Base-by-base conservation (phyloP, 2,113 vertebrate species). In the Siniperca chuatsi region DNA sequence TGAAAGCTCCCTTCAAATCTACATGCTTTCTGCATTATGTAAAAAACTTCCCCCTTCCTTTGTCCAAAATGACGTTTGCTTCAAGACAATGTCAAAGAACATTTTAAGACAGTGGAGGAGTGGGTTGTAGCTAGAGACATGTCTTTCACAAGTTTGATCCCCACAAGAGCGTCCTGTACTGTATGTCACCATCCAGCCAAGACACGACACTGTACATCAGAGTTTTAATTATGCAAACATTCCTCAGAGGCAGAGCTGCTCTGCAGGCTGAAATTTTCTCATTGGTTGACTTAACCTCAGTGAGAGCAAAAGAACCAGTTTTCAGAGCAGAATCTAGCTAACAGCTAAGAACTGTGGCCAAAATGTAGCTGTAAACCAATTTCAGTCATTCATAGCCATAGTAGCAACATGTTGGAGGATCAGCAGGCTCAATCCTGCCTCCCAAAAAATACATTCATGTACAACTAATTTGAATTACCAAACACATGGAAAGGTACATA, bases 141-240 rank as follows among this genome's bases (percentile, higher is more conserved):
- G 66, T 61, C 80, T 82, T 75, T 83, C 80, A 83, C 37, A 70
- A 50, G 71, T 75, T 10, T 42, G 52, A 75, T 55, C 18, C 62
- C 64, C 54, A 54, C 10, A 4, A 58, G 65, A 76, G 25, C n/a
- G 1, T 7, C 54, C 50, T 61, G 81, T 75, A 52, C 58, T 57
- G 40, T 21, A 60, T 50, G 72, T 85, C 83, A 78, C 57, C 76
- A 75, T 46, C 40, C 80, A 85, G 76, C 72, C 62, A 65, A 80
- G 67, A 71, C 68, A 77, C 61, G 79, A 80, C 75, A 73, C 84
- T 69, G 74, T 79, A 87, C 72, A 83, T 75, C 64, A 33, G 13
- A 73, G 75, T 57, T 86, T 88, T 79, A 90, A 81, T 90, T 84
- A 88, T 86, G 70, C 75, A 83, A 75, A 84, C 81, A 15, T 42